Conservation (phyloP, 2,797 vertebrate species). For the Philypnodon macrostomus region DNA sequence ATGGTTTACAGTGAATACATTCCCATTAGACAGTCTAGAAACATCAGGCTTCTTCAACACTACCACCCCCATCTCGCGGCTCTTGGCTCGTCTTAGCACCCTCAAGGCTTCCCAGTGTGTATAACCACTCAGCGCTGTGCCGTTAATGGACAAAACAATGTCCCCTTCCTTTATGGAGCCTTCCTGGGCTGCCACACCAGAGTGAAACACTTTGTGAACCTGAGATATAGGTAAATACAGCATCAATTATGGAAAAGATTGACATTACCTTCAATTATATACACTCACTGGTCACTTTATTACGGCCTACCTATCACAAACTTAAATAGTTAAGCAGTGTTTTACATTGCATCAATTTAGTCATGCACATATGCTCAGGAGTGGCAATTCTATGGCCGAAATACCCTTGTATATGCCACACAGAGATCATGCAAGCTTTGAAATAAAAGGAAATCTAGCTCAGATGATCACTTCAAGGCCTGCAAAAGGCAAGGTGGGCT, state of each 20-base stretch:
- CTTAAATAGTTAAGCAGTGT: too few relatives aligned
- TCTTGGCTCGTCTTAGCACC: constrained; percentile 67
- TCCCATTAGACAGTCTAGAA: constrained; percentile 7
- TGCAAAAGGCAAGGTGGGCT: too few relatives aligned
- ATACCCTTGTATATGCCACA: too few relatives aligned
- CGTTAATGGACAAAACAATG: constrained; percentile 80
- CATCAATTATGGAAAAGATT: neutral
- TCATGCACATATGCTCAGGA: too few relatives aligned
- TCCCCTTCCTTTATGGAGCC: constrained; percentile 77
- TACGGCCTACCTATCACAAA: too few relatives aligned
- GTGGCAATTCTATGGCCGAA: too few relatives aligned
- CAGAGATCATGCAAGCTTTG: too few relatives aligned
- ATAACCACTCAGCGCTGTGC: constrained; percentile 61
- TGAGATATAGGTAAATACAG: constrained; percentile 33
- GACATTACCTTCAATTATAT: too few relatives aligned
- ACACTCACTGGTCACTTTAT: too few relatives aligned
- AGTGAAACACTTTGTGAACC: constrained; percentile 79
- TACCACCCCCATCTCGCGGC: constrained; percentile 73
- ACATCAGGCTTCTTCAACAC: constrained; percentile 67
- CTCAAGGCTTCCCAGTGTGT: constrained; percentile 75
- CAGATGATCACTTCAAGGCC: too few relatives aligned
- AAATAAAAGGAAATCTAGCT: too few relatives aligned
- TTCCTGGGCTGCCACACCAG: constrained; percentile 75
- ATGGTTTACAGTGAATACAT: constrained; percentile 13
- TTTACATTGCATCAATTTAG: too few relatives aligned